Evolutionary conservation across 2,797 vertebrate genomes (phyloP).

Genomic region (Sebastes kiyomatsui): DNA sequence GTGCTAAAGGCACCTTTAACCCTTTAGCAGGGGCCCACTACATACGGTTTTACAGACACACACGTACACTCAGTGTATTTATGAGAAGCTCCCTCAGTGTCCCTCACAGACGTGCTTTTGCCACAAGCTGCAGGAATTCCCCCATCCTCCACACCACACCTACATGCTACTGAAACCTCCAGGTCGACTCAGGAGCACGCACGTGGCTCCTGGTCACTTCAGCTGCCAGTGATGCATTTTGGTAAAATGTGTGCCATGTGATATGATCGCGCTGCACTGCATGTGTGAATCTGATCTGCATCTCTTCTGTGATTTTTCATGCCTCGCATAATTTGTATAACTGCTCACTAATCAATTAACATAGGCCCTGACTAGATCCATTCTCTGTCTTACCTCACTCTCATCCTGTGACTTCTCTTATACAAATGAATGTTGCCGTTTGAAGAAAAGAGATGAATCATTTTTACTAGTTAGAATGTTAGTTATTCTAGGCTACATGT

Average conservation of each 20-base stretch:
- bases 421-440: background rate
- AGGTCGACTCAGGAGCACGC: background rate
- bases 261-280: conserved; percentile 9
- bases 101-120: conserved; percentile 13
- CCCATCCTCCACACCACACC: conserved; percentile 19
- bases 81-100: background rate
- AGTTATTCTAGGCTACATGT: background rate
- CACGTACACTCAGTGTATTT: background rate
- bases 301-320: conserved; percentile 38
- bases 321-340: conserved; percentile 60
- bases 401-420: conserved; percentile 35
- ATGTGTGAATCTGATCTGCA: conserved; percentile 53
- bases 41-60: background rate
- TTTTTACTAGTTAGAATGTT: background rate
- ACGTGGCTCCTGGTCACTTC: background rate
- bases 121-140: conserved; percentile 31
- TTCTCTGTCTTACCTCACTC: conserved; percentile 18
- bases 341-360: conserved; percentile 82
- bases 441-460: background rate
- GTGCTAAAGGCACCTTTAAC: conserved; percentile 27
- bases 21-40: conserved; percentile 1
- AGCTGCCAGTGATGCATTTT: conserved; percentile 14
- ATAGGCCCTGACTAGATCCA: conserved; percentile 46
- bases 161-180: conserved; percentile 6
- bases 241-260: background rate